Conservation (phyloP, 2,888 invertebrate species). For the Nephrotoma guestfalica region DNA sequence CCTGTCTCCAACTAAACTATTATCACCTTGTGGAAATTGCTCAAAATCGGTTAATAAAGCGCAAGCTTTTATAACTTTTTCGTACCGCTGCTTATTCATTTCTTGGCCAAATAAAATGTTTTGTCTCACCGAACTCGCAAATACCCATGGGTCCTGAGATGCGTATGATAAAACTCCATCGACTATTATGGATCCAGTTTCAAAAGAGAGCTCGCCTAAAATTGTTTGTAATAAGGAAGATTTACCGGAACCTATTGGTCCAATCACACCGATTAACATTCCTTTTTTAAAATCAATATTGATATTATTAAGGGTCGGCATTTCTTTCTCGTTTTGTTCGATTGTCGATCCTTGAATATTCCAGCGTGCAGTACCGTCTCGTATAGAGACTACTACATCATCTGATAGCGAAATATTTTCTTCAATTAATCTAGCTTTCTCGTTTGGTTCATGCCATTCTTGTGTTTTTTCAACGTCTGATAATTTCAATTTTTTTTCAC, state of each 20-base stretch:
- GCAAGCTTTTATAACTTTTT: slow-evolving; percentile 30
- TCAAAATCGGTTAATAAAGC: slow-evolving; percentile 36
- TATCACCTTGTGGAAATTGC: slow-evolving; percentile 39
- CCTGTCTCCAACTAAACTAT: slow-evolving; percentile 42
- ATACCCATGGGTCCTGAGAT: slow-evolving; percentile 76
- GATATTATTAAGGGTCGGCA: slow-evolving; percentile 32
- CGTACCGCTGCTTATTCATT: slow-evolving; percentile 23
- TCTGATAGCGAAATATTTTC: slow-evolving; percentile 18
- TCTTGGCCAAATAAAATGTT: slow-evolving; percentile 67
- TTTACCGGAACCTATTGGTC: slow-evolving; percentile 64
- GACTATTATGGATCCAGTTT: slow-evolving; percentile 38
- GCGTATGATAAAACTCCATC: slow-evolving; percentile 57
- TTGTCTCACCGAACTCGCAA: slow-evolving; percentile 59
- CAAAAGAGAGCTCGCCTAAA: slow-evolving; percentile 53
- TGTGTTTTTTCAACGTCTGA: slow-evolving; percentile 5
- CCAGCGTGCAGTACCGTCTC: slow-evolving; percentile 36
- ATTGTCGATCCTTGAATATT: slow-evolving; percentile 30
- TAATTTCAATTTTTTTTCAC: slow-evolving; percentile 19
- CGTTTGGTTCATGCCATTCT: neutral
- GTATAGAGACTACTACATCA: slow-evolving; percentile 12
- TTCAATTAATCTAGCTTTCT: slow-evolving; percentile 7
- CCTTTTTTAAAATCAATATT: slow-evolving; percentile 39
- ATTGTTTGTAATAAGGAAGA: slow-evolving; percentile 51
- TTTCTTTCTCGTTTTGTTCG: neutral
- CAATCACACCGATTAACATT: slow-evolving; percentile 53